Base-by-base conservation (phyloP, 2,113 vertebrate genomes). In the Alligator mississippiensis region DNA sequence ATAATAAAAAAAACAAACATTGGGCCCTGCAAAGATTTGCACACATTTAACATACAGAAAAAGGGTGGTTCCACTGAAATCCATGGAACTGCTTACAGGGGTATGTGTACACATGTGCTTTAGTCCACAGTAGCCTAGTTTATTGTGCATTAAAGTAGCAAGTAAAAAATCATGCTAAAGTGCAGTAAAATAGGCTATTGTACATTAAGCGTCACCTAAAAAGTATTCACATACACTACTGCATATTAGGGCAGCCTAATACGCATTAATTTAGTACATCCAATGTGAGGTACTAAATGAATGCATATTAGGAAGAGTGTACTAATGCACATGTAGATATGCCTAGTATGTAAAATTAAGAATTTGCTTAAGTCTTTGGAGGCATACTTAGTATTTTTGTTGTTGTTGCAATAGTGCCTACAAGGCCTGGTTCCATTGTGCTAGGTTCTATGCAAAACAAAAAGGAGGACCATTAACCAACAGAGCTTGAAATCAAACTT, bases 371-470 rank as follows among this genome's bases (percentile, higher is more conserved):
- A 47, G 47, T 47, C 9, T 47, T 47, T 47, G 7, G 7, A 78
- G 16, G 2, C 2, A 25, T 58, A 27, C 10, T 72, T 5, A 30
- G 30, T 61, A 19, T 21, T 47, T 47, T 58, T 58, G 72, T 90
- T 84, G 57, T 2, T 4, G 11, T 4, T n/a, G 10, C 9, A 60
- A 15, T 14, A 57, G 34, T 16, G 81, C 19, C 7, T 74, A 47
- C 1, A 24, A 0, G 0, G n/a, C 9, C 18, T 4, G 28, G 11
- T 15, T 90, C 18, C 34, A 84, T 54, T 61, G 8, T 22, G 10
- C 38, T 21, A 34, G 8, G 10, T 13, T 3, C 5, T 87, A 76
- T 34, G 61, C 25, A 82, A 81, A 1, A 9, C 0, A 15, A 84
- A 16, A 9, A 64, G 28, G 81, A 91, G 30, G 47, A 3, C 27